Percentiles rank a stretch among this genome's conserved stretches.
Evolutionary conservation across 1,140 invertebrate genomes (phyloP).

Genomic region (Sarcophaga peregrina): DNA sequence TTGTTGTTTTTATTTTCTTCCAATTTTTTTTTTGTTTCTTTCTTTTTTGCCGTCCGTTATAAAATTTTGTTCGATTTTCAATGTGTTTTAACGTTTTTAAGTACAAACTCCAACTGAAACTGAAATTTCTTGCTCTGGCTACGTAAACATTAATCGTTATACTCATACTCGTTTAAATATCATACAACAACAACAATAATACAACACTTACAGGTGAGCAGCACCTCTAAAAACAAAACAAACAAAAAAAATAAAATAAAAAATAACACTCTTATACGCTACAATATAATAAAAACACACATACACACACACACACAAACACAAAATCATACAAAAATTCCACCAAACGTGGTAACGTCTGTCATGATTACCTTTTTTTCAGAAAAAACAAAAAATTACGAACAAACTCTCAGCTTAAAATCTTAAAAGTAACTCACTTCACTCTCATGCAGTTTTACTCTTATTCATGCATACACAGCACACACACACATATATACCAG

Average conservation of each 20-base stretch:
- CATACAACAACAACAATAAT: not conserved
- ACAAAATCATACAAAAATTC: too few species aligned
- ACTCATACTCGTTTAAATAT: not conserved
- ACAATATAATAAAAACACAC: too few species aligned
- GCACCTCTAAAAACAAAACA: not conserved
- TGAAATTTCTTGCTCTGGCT: slow-evolving; percentile 39
- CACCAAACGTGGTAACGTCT: slow-evolving; percentile 8
- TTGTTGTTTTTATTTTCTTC: not conserved
- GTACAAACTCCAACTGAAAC: slow-evolving; percentile 37
- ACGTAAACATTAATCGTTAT: not conserved
- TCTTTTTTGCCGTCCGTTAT: not conserved
- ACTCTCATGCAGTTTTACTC: not conserved
- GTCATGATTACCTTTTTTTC: not conserved
- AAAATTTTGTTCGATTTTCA: not conserved
- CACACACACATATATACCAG: not conserved
- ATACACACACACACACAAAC: too few species aligned
- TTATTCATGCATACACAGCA: not conserved
- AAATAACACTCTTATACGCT: not conserved
- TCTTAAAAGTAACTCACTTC: not conserved
- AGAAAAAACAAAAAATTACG: not conserved
- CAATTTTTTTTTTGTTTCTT: not conserved
- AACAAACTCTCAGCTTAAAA: not conserved
- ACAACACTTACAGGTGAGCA: not conserved
- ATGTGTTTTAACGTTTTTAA: slow-evolving; percentile 37
- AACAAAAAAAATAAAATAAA: not conserved